Percentiles rank a stretch among this genome's conserved stretches.
phyloP scores from a whole-genome alignment of 1,140 invertebrate genomes.

The Drosophila kohkoa region DNA sequence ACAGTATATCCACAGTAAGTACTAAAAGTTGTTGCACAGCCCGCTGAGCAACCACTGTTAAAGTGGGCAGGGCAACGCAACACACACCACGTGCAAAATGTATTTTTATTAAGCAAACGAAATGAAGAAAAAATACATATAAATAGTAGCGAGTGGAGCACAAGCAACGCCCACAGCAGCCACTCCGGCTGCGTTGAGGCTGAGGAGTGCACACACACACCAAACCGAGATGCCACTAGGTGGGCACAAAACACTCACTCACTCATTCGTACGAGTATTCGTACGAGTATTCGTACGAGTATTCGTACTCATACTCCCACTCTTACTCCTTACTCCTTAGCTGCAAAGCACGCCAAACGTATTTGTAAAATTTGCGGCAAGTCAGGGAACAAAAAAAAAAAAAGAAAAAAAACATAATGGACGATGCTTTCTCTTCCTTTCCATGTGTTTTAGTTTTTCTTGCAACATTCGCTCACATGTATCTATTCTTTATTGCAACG shows the following conservation, averaged over 20 bases:
- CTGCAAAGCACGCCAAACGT: constrained; percentile 56
- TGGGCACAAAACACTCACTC: constrained; percentile 22
- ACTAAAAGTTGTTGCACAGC: constrained; percentile 43
- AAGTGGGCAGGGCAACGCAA: constrained; percentile 23
- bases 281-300: not conserved
- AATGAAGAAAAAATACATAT: constrained; percentile 29
- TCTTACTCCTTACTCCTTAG: not conserved
- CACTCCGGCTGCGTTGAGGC: constrained; percentile 37
- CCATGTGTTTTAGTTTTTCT: constrained; percentile 50
- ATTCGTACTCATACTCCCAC: not conserved
- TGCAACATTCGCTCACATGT: constrained; percentile 61
- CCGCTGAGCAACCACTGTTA: constrained; percentile 35
- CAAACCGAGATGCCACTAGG: constrained; percentile 27
- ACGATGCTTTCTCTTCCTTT: constrained; percentile 45
- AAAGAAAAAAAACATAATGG: constrained; percentile 47
- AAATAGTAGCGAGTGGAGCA: constrained; percentile 8
- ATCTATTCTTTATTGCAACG: constrained; percentile 62
- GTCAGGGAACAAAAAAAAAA: constrained; percentile 16
- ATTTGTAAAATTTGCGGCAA: constrained; percentile 77
- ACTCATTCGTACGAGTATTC: not conserved
- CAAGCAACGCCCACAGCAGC: constrained; percentile 23
- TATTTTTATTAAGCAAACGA: constrained; percentile 79
- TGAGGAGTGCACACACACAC: constrained; percentile 50
- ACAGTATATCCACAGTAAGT: constrained; percentile 14
- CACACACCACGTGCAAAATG: constrained; percentile 72